phyloP scores from a whole-genome alignment of 2,113 vertebrate species.

The Cynopterus brachyotis region DNA sequence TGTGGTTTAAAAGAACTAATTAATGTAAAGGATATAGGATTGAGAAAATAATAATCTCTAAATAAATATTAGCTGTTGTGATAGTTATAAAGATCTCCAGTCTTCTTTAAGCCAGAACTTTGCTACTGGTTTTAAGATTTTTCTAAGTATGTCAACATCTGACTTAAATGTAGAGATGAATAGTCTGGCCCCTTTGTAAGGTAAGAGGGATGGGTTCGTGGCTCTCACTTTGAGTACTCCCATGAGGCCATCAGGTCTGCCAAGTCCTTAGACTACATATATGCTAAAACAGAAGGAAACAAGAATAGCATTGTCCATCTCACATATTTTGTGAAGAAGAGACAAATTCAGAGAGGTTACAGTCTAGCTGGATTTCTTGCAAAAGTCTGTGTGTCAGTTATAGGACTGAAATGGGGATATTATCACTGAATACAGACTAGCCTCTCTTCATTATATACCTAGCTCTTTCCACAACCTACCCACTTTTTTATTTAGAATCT shows the following conservation, averaged over 20 bases:
- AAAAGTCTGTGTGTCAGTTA: neutral
- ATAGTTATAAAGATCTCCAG: neutral
- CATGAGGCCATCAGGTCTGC: neutral
- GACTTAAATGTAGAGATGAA: neutral
- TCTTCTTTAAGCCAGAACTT: neutral
- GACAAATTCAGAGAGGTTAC: neutral
- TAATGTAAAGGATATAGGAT: neutral
- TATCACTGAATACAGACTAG: fast-evolving
- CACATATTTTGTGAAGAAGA: neutral
- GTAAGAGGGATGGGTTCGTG: neutral
- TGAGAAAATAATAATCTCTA: neutral
- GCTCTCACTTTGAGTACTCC: neutral
- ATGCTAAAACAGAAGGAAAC: neutral
- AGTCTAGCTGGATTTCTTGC: neutral
- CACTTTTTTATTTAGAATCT: neutral
- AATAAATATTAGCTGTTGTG: neutral
- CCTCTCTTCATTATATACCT: neutral
- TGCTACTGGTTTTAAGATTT: neutral
- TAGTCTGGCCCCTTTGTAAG: neutral
- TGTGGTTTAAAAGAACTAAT: neutral
- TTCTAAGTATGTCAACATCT: neutral
- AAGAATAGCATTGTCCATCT: neutral
- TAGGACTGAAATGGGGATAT: too few species aligned
- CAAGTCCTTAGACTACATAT: neutral
- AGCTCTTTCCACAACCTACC: neutral